phyloP scores from a whole-genome alignment of 2,797 vertebrate species.

The Yasuhikotakia modesta region DNA sequence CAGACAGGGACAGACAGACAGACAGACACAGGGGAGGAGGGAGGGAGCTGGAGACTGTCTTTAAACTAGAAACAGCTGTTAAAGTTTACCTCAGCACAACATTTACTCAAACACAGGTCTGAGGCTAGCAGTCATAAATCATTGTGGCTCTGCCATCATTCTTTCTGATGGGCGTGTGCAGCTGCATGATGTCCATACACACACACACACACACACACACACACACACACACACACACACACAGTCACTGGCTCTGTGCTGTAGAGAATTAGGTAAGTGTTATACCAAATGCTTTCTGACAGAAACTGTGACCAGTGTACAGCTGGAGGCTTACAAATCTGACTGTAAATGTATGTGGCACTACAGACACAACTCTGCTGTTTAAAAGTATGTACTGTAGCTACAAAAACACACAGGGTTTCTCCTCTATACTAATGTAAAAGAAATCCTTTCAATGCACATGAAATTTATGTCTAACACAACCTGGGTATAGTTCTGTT shows the following conservation, averaged over 20 bases:
- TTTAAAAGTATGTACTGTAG: neutral
- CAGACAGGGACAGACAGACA: neutral
- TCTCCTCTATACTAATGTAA: neutral
- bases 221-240: neutral
- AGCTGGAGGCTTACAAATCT: constrained; percentile 16
- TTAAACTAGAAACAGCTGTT: constrained; percentile 38
- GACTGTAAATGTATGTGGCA: neutral
- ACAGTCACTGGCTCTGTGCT: constrained; percentile 7
- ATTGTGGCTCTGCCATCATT: constrained; percentile 23
- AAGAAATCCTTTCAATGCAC: neutral
- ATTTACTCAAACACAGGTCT: constrained; percentile 36
- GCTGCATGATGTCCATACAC: constrained; percentile 3
- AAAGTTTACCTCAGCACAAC: constrained; percentile 43
- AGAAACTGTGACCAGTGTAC: constrained; percentile 21
- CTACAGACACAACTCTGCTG: too few relatives aligned
- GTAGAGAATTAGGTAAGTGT: constrained; percentile 20
- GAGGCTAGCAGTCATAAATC: constrained; percentile 46
- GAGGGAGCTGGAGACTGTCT: constrained; percentile 28
- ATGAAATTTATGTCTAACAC: neutral
- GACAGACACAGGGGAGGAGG: neutral
- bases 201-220: neutral
- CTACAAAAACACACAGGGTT: neutral
- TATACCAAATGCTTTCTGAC: constrained; percentile 40
- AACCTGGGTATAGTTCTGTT: neutral
- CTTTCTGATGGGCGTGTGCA: constrained; percentile 30